phyloP scores from a whole-genome alignment of 2,888 invertebrate genomes.

The Agrotis ipsilon region DNA sequence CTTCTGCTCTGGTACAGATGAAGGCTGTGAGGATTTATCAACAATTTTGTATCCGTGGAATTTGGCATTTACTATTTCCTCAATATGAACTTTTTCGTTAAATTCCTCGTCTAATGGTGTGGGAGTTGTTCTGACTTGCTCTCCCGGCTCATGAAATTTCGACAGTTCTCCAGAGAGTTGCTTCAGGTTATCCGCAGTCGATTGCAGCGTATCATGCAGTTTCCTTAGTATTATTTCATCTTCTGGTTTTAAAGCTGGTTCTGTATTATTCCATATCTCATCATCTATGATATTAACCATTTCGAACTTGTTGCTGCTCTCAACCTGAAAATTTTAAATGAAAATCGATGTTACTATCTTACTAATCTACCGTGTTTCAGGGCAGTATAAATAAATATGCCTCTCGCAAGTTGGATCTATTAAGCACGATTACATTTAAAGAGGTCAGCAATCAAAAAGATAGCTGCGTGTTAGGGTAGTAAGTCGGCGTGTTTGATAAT shows the following conservation, averaged over 20 bases:
- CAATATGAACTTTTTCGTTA: constrained; percentile 87
- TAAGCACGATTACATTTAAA: constrained; percentile 11
- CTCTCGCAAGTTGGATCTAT: constrained; percentile 9
- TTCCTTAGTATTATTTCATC: constrained; percentile 86
- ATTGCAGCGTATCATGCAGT: constrained; percentile 88
- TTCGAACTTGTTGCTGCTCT: constrained; percentile 86
- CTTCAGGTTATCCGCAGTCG: constrained; percentile 87
- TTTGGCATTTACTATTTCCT: constrained; percentile 89
- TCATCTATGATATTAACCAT: constrained; percentile 87
- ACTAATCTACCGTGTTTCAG: not conserved
- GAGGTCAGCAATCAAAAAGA: constrained; percentile 12
- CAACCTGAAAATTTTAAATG: constrained; percentile 77
- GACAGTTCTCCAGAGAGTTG: constrained; percentile 84
- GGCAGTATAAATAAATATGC: not conserved
- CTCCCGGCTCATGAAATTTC: constrained; percentile 80
- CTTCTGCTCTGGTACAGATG: constrained; percentile 59
- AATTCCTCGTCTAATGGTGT: constrained; percentile 87
- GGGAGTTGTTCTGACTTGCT: constrained; percentile 79
- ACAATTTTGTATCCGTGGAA: constrained; percentile 85
- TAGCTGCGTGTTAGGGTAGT: constrained; percentile 3
- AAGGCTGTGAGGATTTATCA: constrained; percentile 65
- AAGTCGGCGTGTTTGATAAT: not conserved
- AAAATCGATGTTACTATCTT: not conserved
- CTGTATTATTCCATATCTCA: constrained; percentile 84
- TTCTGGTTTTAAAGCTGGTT: constrained; percentile 85